phyloP scores from a whole-genome alignment of 2,797 vertebrate genomes.

The Coilia nasus region DNA sequence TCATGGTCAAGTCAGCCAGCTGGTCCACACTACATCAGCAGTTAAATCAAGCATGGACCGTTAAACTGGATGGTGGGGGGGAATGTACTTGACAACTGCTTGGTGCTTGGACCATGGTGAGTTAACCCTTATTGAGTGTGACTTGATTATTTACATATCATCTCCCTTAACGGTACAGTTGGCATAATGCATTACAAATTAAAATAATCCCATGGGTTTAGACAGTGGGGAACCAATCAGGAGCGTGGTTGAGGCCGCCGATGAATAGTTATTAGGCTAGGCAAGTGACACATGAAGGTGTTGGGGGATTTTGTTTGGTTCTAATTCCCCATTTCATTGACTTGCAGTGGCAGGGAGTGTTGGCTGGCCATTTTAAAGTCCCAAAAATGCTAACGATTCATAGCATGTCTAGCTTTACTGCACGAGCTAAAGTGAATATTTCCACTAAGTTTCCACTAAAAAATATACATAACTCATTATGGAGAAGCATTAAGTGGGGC shows the following conservation, averaged over 20 bases:
- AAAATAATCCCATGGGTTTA: background rate
- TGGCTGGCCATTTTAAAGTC: background rate
- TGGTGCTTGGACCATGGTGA: background rate
- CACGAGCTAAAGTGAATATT: background rate
- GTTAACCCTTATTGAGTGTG: background rate
- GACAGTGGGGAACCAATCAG: background rate
- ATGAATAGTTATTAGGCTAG: constrained; percentile 3
- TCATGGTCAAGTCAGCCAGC: background rate
- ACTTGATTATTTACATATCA: background rate
- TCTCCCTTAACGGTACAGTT: background rate
- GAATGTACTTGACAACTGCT: background rate
- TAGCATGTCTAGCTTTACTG: background rate
- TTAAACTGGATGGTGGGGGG: background rate
- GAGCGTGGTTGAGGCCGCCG: background rate
- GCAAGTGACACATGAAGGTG: background rate
- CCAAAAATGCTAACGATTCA: background rate
- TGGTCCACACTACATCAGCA: background rate
- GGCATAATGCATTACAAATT: background rate
- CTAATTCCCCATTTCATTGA: background rate
- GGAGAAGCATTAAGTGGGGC: background rate
- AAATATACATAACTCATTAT: background rate
- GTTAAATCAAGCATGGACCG: background rate
- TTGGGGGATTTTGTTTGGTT: background rate
- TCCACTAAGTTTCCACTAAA: background rate
- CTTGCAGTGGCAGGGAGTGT: background rate